phyloP scores from a whole-genome alignment of 1,140 invertebrate species.

The Daktulosphaira vitifoliae region DNA sequence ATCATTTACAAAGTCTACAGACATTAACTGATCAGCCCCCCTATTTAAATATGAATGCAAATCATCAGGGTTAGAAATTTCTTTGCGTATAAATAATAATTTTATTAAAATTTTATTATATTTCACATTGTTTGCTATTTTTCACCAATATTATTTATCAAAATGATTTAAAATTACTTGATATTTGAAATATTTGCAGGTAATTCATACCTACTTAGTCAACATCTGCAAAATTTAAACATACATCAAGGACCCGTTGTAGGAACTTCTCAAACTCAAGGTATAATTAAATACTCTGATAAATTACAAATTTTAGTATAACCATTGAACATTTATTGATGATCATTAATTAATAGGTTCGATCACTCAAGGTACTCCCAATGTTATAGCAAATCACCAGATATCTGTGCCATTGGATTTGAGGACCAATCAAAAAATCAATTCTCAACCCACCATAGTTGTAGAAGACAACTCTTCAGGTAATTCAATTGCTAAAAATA shows the following conservation, averaged over 20 bases:
- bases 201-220: constrained; percentile 30
- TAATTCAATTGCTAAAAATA: not conserved
- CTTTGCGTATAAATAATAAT: no score
- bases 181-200: constrained; percentile 11
- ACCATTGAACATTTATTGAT: not conserved
- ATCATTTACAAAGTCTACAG: constrained; percentile 31
- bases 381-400: constrained; percentile 11
- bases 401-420: constrained; percentile 18
- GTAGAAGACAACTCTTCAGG: constrained; percentile 19
- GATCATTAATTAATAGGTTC: constrained; percentile 3
- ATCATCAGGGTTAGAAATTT: constrained; percentile 4
- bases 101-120: no score
- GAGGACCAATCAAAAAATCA: constrained; percentile 18
- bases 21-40: constrained; percentile 11
- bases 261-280: constrained; percentile 13
- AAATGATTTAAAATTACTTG: not conserved
- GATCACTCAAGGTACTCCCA: constrained; percentile 28
- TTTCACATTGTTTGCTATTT: no score
- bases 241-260: constrained; percentile 20
- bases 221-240: constrained; percentile 32
- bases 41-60: constrained; percentile 21
- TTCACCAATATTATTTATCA: not conserved
- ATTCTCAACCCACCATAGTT: constrained; percentile 10
- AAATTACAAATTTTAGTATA: not conserved
- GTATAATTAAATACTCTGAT: not conserved